Evolutionary conservation across 2,113 vertebrate species (phyloP).

Genomic region (Pterocles orientalis): DNA sequence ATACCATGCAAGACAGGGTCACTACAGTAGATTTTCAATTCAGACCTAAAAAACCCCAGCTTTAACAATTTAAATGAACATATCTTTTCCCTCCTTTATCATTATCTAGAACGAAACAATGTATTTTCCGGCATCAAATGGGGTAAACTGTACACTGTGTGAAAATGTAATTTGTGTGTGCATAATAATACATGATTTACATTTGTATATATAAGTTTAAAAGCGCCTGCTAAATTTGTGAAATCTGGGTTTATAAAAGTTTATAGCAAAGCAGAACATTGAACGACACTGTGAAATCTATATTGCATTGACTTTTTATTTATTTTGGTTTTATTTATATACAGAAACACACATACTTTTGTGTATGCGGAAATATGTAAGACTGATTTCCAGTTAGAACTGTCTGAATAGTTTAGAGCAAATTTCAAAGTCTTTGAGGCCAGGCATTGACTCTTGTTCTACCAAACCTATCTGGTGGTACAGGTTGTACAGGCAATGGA

Average conservation of each 20-base stretch:
- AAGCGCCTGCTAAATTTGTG: constrained; percentile 24
- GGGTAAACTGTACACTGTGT: background rate
- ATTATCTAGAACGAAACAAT: constrained; percentile 36
- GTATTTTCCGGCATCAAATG: background rate
- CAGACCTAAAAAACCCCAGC: constrained; percentile 50
- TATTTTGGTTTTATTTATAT: constrained; percentile 46
- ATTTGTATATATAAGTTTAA: constrained; percentile 21
- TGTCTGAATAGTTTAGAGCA: constrained; percentile 5
- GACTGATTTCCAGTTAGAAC: constrained; percentile 39
- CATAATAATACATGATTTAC: constrained; percentile 34
- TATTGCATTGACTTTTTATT: constrained; percentile 39
- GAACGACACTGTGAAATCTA: background rate
- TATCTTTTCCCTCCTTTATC: constrained; percentile 36
- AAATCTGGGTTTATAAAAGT: constrained; percentile 26
- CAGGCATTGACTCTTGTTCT: background rate
- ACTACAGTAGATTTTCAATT: constrained; percentile 77
- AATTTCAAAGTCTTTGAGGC: background rate
- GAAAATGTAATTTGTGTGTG: constrained; percentile 33
- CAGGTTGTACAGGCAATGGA: background rate
- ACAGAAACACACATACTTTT: background rate
- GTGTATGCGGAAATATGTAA: constrained; percentile 1
- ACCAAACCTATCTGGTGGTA: background rate
- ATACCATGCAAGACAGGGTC: constrained; percentile 88
- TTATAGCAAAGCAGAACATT: background rate
- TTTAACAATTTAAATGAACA: constrained; percentile 62